Conservation (phyloP, 2,888 invertebrate species). For the Ophioninae sp. region DNA sequence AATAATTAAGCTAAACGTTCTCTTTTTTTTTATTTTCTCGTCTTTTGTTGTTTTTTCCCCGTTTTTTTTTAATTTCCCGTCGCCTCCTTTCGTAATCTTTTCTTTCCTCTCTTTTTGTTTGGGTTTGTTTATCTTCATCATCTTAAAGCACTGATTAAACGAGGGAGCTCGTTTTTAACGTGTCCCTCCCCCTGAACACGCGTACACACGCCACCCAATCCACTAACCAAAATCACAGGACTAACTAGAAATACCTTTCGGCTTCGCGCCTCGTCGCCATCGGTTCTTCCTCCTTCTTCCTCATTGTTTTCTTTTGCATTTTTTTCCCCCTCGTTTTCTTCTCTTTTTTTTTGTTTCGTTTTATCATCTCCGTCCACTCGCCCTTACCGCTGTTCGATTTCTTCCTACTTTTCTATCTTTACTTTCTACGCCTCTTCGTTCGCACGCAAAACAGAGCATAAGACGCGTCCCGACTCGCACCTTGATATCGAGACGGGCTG, state of each 20-base stretch:
- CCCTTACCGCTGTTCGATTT: slow-evolving; percentile 8
- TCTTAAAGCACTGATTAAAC: slow-evolving; percentile 81
- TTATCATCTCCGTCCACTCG: slow-evolving; percentile 7
- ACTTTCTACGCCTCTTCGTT: slow-evolving; percentile 5
- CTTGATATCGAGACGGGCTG: neutral
- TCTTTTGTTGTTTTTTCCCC: slow-evolving; percentile 26
- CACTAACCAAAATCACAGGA: slow-evolving; percentile 81
- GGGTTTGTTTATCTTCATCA: slow-evolving; percentile 59
- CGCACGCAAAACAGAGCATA: neutral
- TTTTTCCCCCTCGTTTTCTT: slow-evolving; percentile 68
- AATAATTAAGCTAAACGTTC: slow-evolving; percentile 76
- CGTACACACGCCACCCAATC: slow-evolving; percentile 72
- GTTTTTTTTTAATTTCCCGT: neutral
- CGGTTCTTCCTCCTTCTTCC: slow-evolving; percentile 31
- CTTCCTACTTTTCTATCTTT: slow-evolving; percentile 2
- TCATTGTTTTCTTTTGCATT: neutral
- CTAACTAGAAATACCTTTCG: slow-evolving; percentile 79
- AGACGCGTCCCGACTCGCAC: slow-evolving; percentile 1
- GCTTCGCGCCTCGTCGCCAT: slow-evolving; percentile 69
- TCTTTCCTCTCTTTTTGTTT: slow-evolving; percentile 47
- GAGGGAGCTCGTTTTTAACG: slow-evolving; percentile 80
- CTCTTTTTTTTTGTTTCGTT: slow-evolving; percentile 20
- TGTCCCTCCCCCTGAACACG: slow-evolving; percentile 79
- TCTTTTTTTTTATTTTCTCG: slow-evolving; percentile 56
- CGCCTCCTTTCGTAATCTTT: slow-evolving; percentile 63